Evolutionary conservation across 1,140 invertebrate genomes (phyloP), one percentile per base, ranked within the genome.

Genomic region (Lepidurus couesii): DNA sequence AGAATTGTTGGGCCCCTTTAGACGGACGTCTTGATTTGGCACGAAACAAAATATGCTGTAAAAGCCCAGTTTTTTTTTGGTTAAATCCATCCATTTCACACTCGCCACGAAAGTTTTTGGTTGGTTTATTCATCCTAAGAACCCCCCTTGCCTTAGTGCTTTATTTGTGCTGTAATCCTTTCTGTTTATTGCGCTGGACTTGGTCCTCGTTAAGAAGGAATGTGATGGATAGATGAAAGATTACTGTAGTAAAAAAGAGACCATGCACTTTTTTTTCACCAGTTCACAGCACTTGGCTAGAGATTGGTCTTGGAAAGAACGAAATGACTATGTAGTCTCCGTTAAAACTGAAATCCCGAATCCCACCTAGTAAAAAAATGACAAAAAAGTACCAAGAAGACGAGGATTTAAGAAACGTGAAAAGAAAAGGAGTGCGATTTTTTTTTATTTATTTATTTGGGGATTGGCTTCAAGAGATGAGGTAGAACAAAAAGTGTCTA

Each of bases 31-130:
- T 16, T 65, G 16, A n/a, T 65, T 16, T 65, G 53, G 21, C 53
- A 21, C 53, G 13, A n/a, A 13, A 65, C 16, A 65, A 16, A 65
- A 16, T 21, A 65, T n/a, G 53, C 53, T 65, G 53, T 65, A 0
- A 65, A 65, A 65, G 13, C 21, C 53, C 53, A 65, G 53, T 4
- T 65, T 65, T 65, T 65, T 65, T 47, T 47, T 47, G 8, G 16
- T 65, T 65, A 9, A 65, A 65, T 65, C 53, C 53, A 65, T 65
- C 53, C 53, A 65, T 65, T 65, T 65, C 53, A 65, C 53, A 65
- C n/a, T 65, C 53, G 53, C 53, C 53, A 65, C 1, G 53, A 65
- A 65, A 13, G 21, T 65, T 65, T 65, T 65, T 65, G 16, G 53
- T 9, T 65, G 7, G 53, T 13, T 65, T 21, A 65, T 21, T 65